Percentiles rank a stretch among this genome's conserved stretches.
These are phyloP conservation scores for Drosophila sturtevanti DNA, from an alignment of 1,140 invertebrate species.

Conservation along the genomic window DNA sequence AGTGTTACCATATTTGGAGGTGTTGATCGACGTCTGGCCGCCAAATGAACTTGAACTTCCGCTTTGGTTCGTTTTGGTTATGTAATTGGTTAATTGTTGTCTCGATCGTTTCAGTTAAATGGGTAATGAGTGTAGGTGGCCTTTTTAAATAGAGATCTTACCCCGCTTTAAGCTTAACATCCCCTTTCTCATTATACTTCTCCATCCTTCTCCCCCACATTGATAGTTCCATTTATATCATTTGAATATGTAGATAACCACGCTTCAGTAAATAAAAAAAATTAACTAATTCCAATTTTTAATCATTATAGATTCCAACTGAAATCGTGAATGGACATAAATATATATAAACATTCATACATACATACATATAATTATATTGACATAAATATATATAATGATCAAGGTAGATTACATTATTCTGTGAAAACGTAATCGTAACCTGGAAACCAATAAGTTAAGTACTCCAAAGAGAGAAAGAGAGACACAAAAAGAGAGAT, in stretches of 20 bases:
- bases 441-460: neutral
- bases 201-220: neutral
- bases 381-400: slow-evolving; percentile 45
- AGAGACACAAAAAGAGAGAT: slow-evolving; percentile 23
- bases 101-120: slow-evolving; percentile 28
- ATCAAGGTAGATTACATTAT: slow-evolving; percentile 26
- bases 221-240: neutral
- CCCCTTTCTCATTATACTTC: neutral
- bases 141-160: slow-evolving; percentile 24
- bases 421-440: slow-evolving; percentile 22
- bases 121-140: slow-evolving; percentile 53
- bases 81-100: slow-evolving; percentile 47
- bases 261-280: neutral
- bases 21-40: slow-evolving; percentile 47
- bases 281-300: slow-evolving; percentile 45
- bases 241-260: neutral
- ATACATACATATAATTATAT: neutral
- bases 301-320: slow-evolving; percentile 54
- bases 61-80: slow-evolving; percentile 55
- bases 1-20: slow-evolving; percentile 56
- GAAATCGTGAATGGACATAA: slow-evolving; percentile 45
- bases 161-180: neutral
- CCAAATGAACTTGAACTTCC: slow-evolving; percentile 77
- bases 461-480: neutral
- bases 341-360: neutral